A percentile compares a stretch with the other conserved stretches of the same genome.
Conservation (phyloP, 2,888 invertebrate genomes). For the Alsophila aescularia region DNA sequence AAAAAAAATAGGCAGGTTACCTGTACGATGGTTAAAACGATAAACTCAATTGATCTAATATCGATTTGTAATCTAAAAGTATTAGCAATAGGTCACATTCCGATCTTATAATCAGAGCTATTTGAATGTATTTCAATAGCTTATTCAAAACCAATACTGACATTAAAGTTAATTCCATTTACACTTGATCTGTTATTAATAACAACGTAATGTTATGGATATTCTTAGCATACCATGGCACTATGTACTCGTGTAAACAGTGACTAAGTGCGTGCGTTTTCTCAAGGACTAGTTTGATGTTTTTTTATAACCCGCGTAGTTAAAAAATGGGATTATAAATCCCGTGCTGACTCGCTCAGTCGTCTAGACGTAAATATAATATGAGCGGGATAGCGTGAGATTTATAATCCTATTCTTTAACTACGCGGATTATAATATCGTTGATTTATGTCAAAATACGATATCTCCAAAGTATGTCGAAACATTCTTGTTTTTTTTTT, state of each 20-base stretch:
- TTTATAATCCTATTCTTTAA: too few relatives aligned
- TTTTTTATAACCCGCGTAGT: too few relatives aligned
- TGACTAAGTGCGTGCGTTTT: background rate
- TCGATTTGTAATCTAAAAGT: constrained; percentile 7
- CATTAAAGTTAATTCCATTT: constrained; percentile 20
- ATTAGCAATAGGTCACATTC: constrained; percentile 3
- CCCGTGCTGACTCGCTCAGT: too few relatives aligned
- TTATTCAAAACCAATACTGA: constrained; percentile 15
- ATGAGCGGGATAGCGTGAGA: too few relatives aligned
- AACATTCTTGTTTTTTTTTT: too few relatives aligned
- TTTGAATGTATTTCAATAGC: constrained; percentile 10
- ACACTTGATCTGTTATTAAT: constrained; percentile 27
- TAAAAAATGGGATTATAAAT: too few relatives aligned
- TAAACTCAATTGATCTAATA: constrained; percentile 4
- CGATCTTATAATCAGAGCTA: background rate
- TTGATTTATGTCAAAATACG: too few relatives aligned
- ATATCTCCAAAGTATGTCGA: too few relatives aligned
- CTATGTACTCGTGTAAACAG: background rate
- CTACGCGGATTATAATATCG: too few relatives aligned
- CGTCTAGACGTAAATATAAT: too few relatives aligned
- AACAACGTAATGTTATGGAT: constrained; percentile 27
- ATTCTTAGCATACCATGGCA: constrained; percentile 24
- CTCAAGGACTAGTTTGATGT: too few relatives aligned
- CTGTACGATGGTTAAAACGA: background rate
- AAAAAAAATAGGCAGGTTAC: background rate